Base-by-base conservation (phyloP, 2,888 invertebrate species). In the Himalopsyche japonica region DNA sequence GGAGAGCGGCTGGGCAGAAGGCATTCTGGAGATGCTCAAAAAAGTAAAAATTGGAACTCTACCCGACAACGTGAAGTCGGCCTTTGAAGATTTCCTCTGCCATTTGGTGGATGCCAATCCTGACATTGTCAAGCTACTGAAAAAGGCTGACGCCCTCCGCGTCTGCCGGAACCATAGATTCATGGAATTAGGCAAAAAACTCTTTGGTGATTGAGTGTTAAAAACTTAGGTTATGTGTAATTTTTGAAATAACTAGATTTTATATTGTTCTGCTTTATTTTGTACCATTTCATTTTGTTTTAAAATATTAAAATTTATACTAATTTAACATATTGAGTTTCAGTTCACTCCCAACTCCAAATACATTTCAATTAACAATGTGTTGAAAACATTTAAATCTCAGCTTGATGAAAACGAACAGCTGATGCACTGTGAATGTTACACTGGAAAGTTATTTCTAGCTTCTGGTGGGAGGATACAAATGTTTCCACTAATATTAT, bases 1-100 rank as follows among this genome's bases (percentile, higher is more conserved):
- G 85, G 98, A 98, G 88, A 97, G 97, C 89, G 98, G 98, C n/a
- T 98, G 98, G 97, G 96, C 97, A 4, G 95, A 97, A 89, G 97
- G 97, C 15, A 97, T 98, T 83, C 93, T 97, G 81, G 95, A 95
- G 88, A 96, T 95, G 88, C 92, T 98, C 87, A 94, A 94, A 87
- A 96, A 96, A 91, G 97, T 97, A 0, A 96, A 96, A 91, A 93
- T 96, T 88, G 97, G 97, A 81, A 95, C 96, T 2, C 91, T 98
- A 79, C 96, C 95, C 48, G 94, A 96, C 0, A 97, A 97, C 90
- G 95, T 97, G 0, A 97, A 97, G 89, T 96, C 96, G 34, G 97
- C 97, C 37, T 98, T 96, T 91, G 98, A 98, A 91, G 97, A 98
- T 91, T 96, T 98, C 90, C 92, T 98, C 6, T 96, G 96, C 88